Evolutionary conservation across 92 coral and sea anemone genomes (phyloP).

Genomic region (Paragorgia papillata): DNA sequence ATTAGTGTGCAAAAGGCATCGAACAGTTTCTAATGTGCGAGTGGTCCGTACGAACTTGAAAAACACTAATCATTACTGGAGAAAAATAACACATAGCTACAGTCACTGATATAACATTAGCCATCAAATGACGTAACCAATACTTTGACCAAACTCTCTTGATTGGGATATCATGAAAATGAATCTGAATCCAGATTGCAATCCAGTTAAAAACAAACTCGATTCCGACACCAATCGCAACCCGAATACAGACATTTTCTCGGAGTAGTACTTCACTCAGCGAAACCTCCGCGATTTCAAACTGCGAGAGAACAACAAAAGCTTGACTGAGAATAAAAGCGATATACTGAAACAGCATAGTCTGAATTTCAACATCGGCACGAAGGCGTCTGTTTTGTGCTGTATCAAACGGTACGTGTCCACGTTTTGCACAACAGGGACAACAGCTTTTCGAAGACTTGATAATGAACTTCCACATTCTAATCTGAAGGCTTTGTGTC

Average conservation of each 20-base stretch:
- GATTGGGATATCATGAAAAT: constrained; percentile 54
- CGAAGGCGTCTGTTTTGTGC: constrained; percentile 76
- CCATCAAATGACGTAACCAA: constrained; percentile 56
- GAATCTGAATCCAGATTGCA: constrained; percentile 57
- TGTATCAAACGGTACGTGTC: constrained; percentile 27
- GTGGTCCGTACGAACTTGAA: constrained; percentile 15
- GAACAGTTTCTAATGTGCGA: not conserved
- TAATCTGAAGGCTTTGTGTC: constrained; percentile 63
- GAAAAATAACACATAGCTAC: constrained; percentile 54
- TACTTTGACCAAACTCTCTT: constrained; percentile 57
- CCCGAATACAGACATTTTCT: constrained; percentile 49
- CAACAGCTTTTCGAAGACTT: constrained; percentile 18
- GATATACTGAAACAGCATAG: constrained; percentile 64
- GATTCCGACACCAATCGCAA: constrained; percentile 63
- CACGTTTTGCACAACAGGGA: constrained; percentile 27
- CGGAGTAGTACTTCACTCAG: not conserved
- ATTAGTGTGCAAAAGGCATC: not conserved
- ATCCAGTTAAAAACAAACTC: constrained; percentile 64
- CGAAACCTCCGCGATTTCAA: not conserved
- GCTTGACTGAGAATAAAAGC: constrained; percentile 8
- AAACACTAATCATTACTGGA: constrained; percentile 43
- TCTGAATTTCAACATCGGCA: constrained; percentile 74
- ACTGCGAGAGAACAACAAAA: not conserved
- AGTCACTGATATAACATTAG: constrained; percentile 32
- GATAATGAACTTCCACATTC: constrained; percentile 44